Percentiles rank a stretch among this genome's conserved stretches.
Conservation (phyloP, 1,140 invertebrate genomes). For the Drosophila sp. region DNA sequence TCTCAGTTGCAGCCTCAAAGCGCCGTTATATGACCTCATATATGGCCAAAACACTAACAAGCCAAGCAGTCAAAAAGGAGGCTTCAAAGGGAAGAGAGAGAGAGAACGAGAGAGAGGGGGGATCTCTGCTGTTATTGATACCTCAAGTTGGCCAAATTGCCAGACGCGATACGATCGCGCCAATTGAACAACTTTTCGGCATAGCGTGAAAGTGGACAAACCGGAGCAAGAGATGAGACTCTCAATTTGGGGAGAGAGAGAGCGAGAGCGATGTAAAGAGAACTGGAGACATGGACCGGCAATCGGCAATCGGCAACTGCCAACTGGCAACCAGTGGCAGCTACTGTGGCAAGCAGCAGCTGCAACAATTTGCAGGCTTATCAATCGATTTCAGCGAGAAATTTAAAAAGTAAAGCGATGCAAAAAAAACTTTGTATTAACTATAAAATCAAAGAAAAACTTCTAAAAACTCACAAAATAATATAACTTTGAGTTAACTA, state of each 20-base stretch:
- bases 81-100: neutral
- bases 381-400: slow-evolving; percentile 5
- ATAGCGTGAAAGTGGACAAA: slow-evolving; percentile 61
- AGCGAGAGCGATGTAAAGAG: neutral
- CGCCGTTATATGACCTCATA: slow-evolving; percentile 76
- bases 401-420: neutral
- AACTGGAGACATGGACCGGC: neutral
- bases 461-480: no score
- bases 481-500: no score
- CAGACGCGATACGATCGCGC: slow-evolving; percentile 55
- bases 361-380: slow-evolving; percentile 7
- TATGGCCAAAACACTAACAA: slow-evolving; percentile 56
- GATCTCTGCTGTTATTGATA: slow-evolving; percentile 59
- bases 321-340: slow-evolving; percentile 18
- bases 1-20: slow-evolving; percentile 29
- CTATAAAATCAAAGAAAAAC: neutral
- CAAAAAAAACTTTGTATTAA: neutral
- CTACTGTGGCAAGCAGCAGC: slow-evolving; percentile 25
- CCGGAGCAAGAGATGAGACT: neutral
- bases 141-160: slow-evolving; percentile 63
- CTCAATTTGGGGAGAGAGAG: neutral
- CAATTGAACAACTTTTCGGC: slow-evolving; percentile 53
- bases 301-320: slow-evolving; percentile 20
- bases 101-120: neutral
- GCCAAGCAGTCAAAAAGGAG: neutral